Conservation (phyloP, 2,797 vertebrate species). For the Syngnathus acus region DNA sequence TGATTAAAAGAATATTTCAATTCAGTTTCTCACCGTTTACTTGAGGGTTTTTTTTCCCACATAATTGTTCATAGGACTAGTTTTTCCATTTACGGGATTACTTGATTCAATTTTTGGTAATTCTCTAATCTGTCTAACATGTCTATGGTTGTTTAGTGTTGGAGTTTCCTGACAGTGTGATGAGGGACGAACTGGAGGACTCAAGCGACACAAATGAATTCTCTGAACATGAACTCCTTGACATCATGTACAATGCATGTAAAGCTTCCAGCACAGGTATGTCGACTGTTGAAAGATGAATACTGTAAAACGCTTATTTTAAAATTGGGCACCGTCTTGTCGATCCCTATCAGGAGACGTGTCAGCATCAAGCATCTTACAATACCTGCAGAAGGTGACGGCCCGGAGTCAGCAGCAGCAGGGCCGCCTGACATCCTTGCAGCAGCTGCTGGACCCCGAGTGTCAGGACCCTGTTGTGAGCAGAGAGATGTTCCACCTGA, state of each 20-base stretch:
- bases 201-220: constrained; percentile 47
- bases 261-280: constrained; percentile 59
- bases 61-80: too few relatives aligned
- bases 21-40: too few relatives aligned
- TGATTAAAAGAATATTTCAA: too few relatives aligned
- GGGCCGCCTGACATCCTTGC: constrained; percentile 53
- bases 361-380: constrained; percentile 58
- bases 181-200: constrained; percentile 30
- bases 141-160: constrained; percentile 37
- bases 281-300: not conserved
- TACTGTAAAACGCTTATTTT: not conserved
- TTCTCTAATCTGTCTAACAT: not conserved
- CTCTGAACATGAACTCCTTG: constrained; percentile 70
- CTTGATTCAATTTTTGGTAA: not conserved
- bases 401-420: constrained; percentile 56
- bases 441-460: constrained; percentile 58
- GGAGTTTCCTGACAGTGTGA: constrained; percentile 33
- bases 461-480: constrained; percentile 52
- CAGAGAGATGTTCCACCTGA: constrained; percentile 62
- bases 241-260: constrained; percentile 70
- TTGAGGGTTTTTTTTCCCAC: not conserved
- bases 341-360: constrained; percentile 54
- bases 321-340: not conserved
- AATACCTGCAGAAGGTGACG: constrained; percentile 66
- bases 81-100: not conserved